Base-by-base conservation (phyloP, 1,140 invertebrate species). In the Sycobia sp. region DNA sequence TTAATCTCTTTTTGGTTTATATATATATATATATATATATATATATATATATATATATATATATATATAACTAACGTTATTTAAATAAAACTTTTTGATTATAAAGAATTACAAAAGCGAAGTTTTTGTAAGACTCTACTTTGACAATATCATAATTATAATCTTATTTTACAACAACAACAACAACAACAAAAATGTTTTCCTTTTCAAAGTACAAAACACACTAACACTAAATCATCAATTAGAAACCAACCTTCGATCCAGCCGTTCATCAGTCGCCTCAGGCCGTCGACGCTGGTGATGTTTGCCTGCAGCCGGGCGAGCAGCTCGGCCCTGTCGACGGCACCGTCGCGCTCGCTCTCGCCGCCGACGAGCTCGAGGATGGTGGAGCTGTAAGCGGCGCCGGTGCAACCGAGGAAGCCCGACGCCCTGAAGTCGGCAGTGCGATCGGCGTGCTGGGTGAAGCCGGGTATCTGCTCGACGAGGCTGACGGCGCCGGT, bases 391-490 rank as follows among this genome's bases (percentile, higher is more conserved):
- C 89, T 91, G 71, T 89, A 90, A 34, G 94, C 91, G 65, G 89
- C 80, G 68, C 95, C 95, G 71, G 91, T 92, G 50, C 87, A 90
- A 50, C 90, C 85, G 87, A 92, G 91, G 68, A 91, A 94, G 0
- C 85, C 83, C 56, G 87, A 85, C 27, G 86, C 80, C 2, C 84
- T 72, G 22, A 97, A 84, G 0, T 84, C 75, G 46, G 87, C 76
- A 0, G 92, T 91, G 27, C 90, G 79, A 79, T 97, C 93, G 25
- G 83, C 82, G 4, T 83, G 81, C 32, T 85, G 82, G 13, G 87
- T 84, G 4, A 85, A 79, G 20, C 87, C 89, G 34, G 93, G 91
- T 23, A 94, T 82, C 76, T 97, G 95, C 77, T 97, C 95, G 3
- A 93, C 77, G 32, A 96, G 83, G 84, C 88, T 90, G 0, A 96